Evolutionary conservation across 2,113 vertebrate genomes (phyloP), one percentile per base, ranked within the genome.

Genomic region (Lichenostomus cassidix): DNA sequence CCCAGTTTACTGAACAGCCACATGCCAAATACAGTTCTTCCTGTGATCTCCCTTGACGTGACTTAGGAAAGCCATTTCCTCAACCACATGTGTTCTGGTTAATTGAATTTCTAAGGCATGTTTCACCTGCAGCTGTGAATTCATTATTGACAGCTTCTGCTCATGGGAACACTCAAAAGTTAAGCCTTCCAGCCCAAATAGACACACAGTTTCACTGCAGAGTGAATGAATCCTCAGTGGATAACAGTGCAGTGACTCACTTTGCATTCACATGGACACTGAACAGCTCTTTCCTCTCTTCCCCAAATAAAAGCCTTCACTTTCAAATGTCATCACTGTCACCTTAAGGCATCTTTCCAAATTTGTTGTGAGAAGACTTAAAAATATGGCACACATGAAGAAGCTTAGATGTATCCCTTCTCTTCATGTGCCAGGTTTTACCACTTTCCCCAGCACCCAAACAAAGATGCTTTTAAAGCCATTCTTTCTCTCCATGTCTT

Each of bases 121-220:
- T 95, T 88, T 96, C 89, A 97, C 97, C 96, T 97, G 97, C 95
- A 97, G 77, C 85, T 87, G 92, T 78, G 80, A 68, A 90, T 94
- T 92, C 77, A 56, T 94, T 96, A 88, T 95, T 89, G 91, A 82
- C 60, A 55, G 37, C 59, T 92, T 93, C 64, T 94, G 88, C 70
- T 94, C 67, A 28, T 90, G 77, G 91, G 87, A 87, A 29, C 80
- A 20, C 46, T 91, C 77, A 67, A 70, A 92, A 89, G 82, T 70
- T 81, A 23, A 95, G 71, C 74, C 79, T 91, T 95, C 81, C 81
- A 63, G 83, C 87, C 95, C 89, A 33, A 96, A 52, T 56, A 92
- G 92, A 71, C 47, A 49, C 76, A 44, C 27, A 60, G 83, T 96
- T 97, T 95, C 67, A 59, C 81, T 70, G 75, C 15, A 59, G 86